phyloP scores from a whole-genome alignment of 2,797 vertebrate genomes.

The Lophotriccus pileatus region DNA sequence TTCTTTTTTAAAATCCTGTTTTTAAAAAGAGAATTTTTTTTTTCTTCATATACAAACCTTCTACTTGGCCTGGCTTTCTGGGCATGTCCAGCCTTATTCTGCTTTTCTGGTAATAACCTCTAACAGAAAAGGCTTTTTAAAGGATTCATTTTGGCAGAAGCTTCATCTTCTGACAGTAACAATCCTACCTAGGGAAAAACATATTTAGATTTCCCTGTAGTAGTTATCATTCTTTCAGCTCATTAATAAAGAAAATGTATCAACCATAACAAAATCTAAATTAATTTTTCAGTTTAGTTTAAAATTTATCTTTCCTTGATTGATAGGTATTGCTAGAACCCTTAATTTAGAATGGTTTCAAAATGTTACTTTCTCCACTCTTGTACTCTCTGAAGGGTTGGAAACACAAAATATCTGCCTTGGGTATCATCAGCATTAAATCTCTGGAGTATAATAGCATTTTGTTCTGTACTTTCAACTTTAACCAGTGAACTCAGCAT shows the following conservation, averaged over 20 bases:
- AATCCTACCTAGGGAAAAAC: background rate
- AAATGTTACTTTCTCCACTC: background rate
- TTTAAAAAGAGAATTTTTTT: background rate
- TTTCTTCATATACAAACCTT: background rate
- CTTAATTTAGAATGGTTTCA: background rate
- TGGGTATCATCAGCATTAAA: background rate
- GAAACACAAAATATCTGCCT: constrained; percentile 13
- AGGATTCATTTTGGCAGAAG: background rate
- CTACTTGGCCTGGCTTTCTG: background rate
- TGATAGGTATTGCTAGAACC: background rate
- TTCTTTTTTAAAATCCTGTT: background rate
- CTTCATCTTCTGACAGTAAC: background rate
- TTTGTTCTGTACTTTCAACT: constrained; percentile 8
- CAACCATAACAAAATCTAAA: background rate
- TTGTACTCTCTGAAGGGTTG: background rate
- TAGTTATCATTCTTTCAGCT: background rate
- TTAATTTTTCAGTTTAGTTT: background rate
- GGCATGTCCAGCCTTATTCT: background rate
- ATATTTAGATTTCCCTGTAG: background rate
- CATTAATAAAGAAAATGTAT: background rate
- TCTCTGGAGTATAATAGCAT: background rate
- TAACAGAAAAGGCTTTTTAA: background rate
- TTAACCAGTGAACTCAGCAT: background rate
- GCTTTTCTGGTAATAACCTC: background rate
- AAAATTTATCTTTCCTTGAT: background rate